Conservation (phyloP, 1,140 invertebrate species). For the Drosophila watanabei region DNA sequence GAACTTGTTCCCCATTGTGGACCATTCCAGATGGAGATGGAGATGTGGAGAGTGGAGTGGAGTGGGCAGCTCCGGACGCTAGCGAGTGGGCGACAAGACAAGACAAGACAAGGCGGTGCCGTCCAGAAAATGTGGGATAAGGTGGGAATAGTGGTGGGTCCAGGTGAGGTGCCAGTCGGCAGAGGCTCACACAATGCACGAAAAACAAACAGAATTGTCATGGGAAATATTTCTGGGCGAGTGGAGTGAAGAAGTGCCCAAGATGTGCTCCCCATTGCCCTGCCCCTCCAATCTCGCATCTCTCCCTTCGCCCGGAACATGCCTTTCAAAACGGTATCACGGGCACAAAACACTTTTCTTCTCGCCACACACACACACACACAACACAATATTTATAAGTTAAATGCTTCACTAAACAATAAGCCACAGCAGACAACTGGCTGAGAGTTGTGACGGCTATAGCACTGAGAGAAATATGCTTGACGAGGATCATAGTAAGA, state of each 20-base stretch:
- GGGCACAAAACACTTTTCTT: constrained; percentile 78
- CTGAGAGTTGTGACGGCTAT: constrained; percentile 6
- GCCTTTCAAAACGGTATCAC: constrained; percentile 81
- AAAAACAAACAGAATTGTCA: constrained; percentile 84
- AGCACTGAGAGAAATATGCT: constrained; percentile 2
- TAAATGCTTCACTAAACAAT: constrained; percentile 84
- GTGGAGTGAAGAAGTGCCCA: constrained; percentile 44
- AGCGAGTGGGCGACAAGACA: constrained; percentile 69
- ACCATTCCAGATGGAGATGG: constrained; percentile 36
- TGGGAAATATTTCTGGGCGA: constrained; percentile 75
- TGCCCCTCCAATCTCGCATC: constrained; percentile 1
- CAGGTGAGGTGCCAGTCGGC: constrained; percentile 57
- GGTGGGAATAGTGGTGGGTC: constrained; percentile 11
- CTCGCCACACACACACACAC: constrained; percentile 67
- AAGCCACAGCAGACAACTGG: constrained; percentile 58
- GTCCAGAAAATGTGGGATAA: constrained; percentile 43
- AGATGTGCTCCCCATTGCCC: constrained; percentile 30
- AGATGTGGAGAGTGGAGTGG: constrained; percentile 7
- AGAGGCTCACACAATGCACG: constrained; percentile 74
- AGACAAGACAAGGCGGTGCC: constrained; percentile 41
- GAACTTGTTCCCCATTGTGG: constrained; percentile 57
- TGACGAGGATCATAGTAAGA: too few species aligned
- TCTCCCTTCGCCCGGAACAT: constrained; percentile 22
- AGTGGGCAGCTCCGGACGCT: constrained; percentile 38
- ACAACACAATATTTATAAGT: constrained; percentile 81